Conservation (phyloP, 2,797 vertebrate genomes). For the Neosalanx taihuensis region DNA sequence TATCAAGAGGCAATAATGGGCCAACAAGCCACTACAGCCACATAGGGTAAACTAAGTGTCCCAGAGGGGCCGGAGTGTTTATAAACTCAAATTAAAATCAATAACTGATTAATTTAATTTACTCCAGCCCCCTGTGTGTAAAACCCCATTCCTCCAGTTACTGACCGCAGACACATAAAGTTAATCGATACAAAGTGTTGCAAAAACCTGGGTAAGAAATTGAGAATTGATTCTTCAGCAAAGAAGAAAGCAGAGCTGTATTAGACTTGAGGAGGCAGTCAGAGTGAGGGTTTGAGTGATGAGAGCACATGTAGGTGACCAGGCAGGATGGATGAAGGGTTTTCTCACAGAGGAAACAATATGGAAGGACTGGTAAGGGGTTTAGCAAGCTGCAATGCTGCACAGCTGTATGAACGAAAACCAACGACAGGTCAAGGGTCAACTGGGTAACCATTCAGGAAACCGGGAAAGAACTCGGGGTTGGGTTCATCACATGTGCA, state of each 20-base stretch:
- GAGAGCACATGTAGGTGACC: too few relatives aligned
- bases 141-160: background rate
- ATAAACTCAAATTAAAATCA: background rate
- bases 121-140: background rate
- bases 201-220: background rate
- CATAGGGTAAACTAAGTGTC: background rate
- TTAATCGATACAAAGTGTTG: background rate
- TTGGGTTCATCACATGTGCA: conserved; percentile 12
- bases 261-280: conserved; percentile 22
- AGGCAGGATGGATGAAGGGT: conserved; percentile 52
- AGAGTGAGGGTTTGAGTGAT: conserved; percentile 14
- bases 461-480: conserved; percentile 19
- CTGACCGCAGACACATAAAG: background rate
- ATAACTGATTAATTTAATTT: background rate
- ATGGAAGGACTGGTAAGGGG: background rate
- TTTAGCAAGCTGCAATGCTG: background rate
- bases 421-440: too few relatives aligned
- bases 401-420: background rate
- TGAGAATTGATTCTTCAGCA: background rate
- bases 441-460: background rate
- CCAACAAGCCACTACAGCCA: too few relatives aligned
- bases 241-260: conserved; percentile 13
- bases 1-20: too few relatives aligned
- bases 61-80: background rate
- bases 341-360: conserved; percentile 4